Evolutionary conservation across 1,140 invertebrate genomes (phyloP), one percentile per base, ranked within the genome.

Genomic region (Saccostrea glomerata): DNA sequence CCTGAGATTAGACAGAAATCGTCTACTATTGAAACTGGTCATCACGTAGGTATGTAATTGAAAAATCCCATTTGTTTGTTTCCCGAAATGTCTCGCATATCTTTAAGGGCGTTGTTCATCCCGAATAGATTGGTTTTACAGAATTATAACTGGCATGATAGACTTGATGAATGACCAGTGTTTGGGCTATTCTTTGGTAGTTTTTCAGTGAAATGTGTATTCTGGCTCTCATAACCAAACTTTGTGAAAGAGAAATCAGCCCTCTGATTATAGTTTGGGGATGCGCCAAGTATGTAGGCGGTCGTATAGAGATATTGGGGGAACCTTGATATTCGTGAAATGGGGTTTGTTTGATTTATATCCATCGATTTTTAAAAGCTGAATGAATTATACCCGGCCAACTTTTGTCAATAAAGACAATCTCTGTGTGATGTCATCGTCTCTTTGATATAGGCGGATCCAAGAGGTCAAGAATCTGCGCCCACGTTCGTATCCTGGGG

Each of bases 281-380:
- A 73, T 73, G 25, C 13, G 70, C 2, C 58, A 20, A 60, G n/a
- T 30, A n/a, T 23, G 66, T 73, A 30, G n/a, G 66, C 66, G 66
- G 66, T 30, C 66, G 25, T 25, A 30, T 2, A 73, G 70, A 73
- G n/a, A n/a, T 73, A 73, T 13, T 9, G 15, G 23, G 70, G 4
- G 15, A 30, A 25, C 70, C 70, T 11, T 36, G 30, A 7, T 73
- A 36, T 73, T 73, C 23, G 13, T 15, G 23, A 30, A 36, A 73
- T 73, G 25, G 4, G 70, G 70, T 73, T 73, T 73, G 70, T 73
- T 73, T 73, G 70, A 73, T 25, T 73, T 25, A 73, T 73, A 30
- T 73, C 70, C 6, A 36, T 73, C 23, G 70, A 73, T 73, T 30
- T 73, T 73, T 25, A 70, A 73, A 73, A 73, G 70, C 70, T 73